Evolutionary conservation across 2,888 invertebrate genomes (phyloP).

Genomic region (Parnassius glacialis): DNA sequence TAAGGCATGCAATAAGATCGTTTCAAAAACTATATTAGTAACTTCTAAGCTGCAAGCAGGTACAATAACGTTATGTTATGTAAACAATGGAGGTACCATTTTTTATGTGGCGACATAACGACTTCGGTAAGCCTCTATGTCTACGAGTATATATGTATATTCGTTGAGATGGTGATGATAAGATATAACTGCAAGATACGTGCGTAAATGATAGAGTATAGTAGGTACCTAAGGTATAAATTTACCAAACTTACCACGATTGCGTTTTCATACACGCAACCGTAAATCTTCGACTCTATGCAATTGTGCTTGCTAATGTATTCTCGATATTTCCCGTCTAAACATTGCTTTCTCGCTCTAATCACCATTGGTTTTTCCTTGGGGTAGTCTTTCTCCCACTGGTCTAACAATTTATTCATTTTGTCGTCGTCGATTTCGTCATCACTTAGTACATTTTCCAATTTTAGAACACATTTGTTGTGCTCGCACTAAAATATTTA

Average conservation of each 20-base stretch:
- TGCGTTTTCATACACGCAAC: slow-evolving; percentile 35
- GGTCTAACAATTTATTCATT: slow-evolving; percentile 28
- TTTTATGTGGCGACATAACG: no score
- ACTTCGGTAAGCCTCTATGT: no score
- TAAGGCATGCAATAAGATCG: no score
- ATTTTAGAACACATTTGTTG: slow-evolving; percentile 35
- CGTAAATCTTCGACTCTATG: slow-evolving; percentile 33
- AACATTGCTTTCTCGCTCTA: slow-evolving; percentile 32
- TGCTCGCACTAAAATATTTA: slow-evolving; percentile 35
- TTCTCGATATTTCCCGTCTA: slow-evolving; percentile 34
- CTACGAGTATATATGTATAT: no score
- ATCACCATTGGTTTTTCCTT: slow-evolving; percentile 30
- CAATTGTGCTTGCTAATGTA: slow-evolving; percentile 36
- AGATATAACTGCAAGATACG: no score
- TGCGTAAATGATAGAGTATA: no score
- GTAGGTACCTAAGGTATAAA: no score
- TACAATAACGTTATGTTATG: no score
- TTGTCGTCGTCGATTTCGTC: slow-evolving; percentile 35
- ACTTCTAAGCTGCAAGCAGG: no score
- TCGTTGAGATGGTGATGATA: no score
- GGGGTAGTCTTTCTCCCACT: slow-evolving; percentile 30
- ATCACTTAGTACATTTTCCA: slow-evolving; percentile 33
- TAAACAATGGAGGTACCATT: no score
- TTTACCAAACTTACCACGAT: slow-evolving; percentile 33
- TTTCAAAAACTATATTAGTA: no score